phyloP scores from a whole-genome alignment of 2,888 invertebrate species.

The Noctua pronuba region DNA sequence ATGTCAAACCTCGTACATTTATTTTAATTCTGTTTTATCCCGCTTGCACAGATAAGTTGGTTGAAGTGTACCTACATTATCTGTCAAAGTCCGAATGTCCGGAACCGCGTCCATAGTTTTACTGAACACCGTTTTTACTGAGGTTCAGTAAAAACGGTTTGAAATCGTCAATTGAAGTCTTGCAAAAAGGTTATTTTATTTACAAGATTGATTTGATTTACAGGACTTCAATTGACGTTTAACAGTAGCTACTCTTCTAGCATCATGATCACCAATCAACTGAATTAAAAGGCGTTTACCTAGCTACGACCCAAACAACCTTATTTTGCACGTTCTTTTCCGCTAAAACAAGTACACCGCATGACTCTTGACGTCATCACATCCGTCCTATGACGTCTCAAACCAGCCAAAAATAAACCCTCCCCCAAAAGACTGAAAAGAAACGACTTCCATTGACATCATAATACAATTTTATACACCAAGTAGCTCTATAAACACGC shows the following conservation, averaged over 20 bases:
- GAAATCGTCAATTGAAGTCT: no score
- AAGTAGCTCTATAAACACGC: conserved; percentile 4
- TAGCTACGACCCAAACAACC: background rate
- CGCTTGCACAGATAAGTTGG: no score
- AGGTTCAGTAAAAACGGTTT: no score
- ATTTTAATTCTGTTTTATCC: no score
- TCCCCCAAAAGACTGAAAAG: background rate
- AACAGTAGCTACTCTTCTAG: background rate
- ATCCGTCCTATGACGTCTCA: background rate
- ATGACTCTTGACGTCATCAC: conserved; percentile 3
- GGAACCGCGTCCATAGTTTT: no score
- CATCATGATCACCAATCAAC: background rate
- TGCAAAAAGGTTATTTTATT: no score
- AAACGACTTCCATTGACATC: conserved; percentile 17
- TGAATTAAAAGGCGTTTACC: background rate
- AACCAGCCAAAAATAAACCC: background rate
- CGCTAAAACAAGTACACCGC: background rate
- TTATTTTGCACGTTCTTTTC: background rate
- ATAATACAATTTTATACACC: conserved; percentile 22
- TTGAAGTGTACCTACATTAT: no score
- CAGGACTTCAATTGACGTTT: background rate
- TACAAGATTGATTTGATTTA: no score
- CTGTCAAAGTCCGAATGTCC: no score
- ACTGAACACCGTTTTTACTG: no score
- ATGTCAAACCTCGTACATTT: no score